Conservation (phyloP, 2,888 invertebrate species). For the Cantharis nigra region DNA sequence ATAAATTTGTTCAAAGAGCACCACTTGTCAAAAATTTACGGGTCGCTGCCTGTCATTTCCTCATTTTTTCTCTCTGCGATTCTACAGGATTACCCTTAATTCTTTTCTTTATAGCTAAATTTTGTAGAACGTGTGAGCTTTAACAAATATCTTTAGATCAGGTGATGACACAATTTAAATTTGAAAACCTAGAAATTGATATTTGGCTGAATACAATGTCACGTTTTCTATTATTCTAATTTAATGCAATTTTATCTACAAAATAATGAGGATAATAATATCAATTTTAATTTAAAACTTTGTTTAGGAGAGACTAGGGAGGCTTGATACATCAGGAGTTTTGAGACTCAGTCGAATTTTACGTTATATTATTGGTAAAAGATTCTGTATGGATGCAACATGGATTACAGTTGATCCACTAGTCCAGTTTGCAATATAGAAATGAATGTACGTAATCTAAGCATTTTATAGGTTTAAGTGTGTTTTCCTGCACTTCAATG, state of each 20-base stretch:
- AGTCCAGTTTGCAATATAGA: no score
- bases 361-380: no score
- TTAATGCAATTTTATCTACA: background rate
- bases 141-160: constrained; percentile 10
- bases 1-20: constrained; percentile 15
- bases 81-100: constrained; percentile 16
- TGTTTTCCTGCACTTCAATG: no score
- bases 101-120: constrained; percentile 13
- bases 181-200: background rate
- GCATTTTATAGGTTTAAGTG: no score
- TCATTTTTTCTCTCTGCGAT: constrained; percentile 13
- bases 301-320: no score
- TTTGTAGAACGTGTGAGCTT: constrained; percentile 10
- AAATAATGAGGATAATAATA: background rate
- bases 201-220: background rate
- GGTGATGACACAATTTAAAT: constrained; percentile 12
- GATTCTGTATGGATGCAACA: no score
- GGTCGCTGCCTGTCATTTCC: constrained; percentile 18
- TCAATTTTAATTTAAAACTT: background rate
- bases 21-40: constrained; percentile 17
- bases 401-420: no score
- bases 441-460: no score
- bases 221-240: background rate
- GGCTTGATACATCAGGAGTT: no score
- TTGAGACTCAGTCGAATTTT: no score